A percentile compares a stretch with the other conserved stretches of the same genome.
Evolutionary conservation across 2,797 vertebrate genomes (phyloP).

Genomic region (Heterohyrax brucei): DNA sequence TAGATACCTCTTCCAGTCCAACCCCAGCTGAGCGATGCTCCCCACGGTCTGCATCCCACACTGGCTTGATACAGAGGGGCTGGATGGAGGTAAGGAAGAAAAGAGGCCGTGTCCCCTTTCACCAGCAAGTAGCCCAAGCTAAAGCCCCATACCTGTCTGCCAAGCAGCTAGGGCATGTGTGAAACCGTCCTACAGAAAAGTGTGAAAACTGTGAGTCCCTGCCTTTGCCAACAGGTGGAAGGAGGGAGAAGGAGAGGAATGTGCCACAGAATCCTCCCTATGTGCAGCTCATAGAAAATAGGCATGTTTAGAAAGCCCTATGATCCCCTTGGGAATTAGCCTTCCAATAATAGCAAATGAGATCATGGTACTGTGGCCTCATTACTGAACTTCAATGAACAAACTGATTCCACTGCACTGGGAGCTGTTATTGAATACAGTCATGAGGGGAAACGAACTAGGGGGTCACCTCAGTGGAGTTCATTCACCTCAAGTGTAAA

Average conservation of each 20-base stretch:
- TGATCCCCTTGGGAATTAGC: rapidly evolving
- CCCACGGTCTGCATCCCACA: neutral
- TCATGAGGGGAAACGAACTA: neutral
- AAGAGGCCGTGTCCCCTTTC: neutral
- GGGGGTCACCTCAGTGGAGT: neutral
- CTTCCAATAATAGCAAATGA: rapidly evolving
- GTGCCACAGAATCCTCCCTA: neutral
- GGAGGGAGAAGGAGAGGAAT: neutral
- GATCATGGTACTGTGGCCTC: rapidly evolving
- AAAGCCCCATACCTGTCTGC: rapidly evolving
- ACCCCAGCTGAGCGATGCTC: constrained; percentile 63
- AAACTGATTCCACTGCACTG: rapidly evolving
- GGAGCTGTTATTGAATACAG: rapidly evolving
- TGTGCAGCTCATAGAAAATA: neutral
- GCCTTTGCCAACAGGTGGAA: neutral
- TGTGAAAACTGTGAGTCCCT: neutral
- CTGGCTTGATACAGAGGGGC: neutral
- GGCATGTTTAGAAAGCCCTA: constrained; percentile 17
- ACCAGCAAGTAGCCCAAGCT: neutral
- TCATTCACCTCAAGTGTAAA: too few relatives aligned
- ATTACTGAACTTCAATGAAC: neutral
- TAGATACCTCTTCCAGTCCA: neutral
- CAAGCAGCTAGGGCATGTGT: neutral
- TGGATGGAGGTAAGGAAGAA: neutral
- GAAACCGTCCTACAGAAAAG: neutral